phyloP scores from a whole-genome alignment of 2,113 vertebrate genomes.

The Brachypodius melanocephalos region DNA sequence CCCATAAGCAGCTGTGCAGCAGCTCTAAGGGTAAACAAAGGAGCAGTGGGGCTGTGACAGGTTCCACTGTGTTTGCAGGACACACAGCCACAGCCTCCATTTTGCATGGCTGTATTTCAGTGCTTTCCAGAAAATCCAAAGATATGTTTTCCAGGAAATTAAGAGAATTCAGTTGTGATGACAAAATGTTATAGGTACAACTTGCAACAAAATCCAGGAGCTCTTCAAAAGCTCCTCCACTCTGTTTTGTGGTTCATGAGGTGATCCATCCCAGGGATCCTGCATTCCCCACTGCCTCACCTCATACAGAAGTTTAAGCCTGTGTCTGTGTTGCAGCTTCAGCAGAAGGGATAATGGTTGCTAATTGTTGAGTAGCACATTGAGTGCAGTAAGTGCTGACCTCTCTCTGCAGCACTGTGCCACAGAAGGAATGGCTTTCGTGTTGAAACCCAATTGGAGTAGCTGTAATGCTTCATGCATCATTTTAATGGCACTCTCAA shows the following conservation, averaged over 20 bases:
- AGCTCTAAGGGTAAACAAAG: not conserved
- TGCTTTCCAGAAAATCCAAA: not conserved
- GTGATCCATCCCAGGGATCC: not conserved
- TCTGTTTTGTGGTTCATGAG: not conserved
- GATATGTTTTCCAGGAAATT: not conserved
- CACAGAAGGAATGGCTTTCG: not conserved
- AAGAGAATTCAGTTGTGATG: not conserved
- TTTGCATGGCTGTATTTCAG: not conserved
- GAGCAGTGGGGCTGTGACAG: not conserved
- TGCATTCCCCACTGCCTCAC: not conserved
- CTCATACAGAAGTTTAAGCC: not conserved
- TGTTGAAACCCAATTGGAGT: not conserved
- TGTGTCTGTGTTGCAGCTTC: not conserved
- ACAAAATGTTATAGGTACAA: not conserved
- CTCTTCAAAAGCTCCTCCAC: not conserved
- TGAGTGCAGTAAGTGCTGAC: not conserved
- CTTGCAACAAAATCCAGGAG: not conserved
- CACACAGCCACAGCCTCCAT: not conserved
- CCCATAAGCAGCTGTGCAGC: not conserved
- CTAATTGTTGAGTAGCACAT: not conserved
- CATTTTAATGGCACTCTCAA: slow-evolving; percentile 2
- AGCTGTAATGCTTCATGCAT: not conserved
- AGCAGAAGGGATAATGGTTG: not conserved
- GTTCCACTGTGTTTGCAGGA: not conserved
- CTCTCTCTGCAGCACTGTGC: not conserved